phyloP scores from a whole-genome alignment of 2,113 vertebrate species.

The Romanogobio albipinnatus region DNA sequence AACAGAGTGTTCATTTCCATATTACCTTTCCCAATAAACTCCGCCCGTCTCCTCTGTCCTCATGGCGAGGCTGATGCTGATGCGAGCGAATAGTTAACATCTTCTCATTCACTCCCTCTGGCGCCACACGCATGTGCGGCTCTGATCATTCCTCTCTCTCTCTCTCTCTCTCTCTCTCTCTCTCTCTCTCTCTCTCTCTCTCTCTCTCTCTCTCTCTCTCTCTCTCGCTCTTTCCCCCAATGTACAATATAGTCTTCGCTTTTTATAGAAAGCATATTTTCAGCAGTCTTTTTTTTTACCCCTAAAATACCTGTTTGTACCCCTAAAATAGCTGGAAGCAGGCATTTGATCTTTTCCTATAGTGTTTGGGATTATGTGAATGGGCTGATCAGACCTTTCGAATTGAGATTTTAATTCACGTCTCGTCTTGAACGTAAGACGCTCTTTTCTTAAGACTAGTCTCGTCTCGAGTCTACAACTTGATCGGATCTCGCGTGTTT shows the following conservation, averaged over 20 bases:
- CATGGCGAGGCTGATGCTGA: conserved; percentile 47
- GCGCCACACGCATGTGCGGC: conserved; percentile 22
- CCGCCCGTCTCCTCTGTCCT: conserved; percentile 29
- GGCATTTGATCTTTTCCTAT: not conserved
- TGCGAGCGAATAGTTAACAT: conserved; percentile 54
- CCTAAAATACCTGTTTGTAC: not conserved
- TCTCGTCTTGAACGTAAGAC: not conserved
- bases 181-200: not conserved
- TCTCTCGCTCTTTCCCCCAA: not conserved
- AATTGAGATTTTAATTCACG: not conserved
- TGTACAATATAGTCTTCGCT: not conserved
- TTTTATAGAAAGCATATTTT: not conserved
- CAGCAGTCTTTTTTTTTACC: not conserved
- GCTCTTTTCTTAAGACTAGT: not conserved
- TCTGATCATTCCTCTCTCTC: not conserved
- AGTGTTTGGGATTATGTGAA: conserved; percentile 14
- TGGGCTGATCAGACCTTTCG: conserved; percentile 9
- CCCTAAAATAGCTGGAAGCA: not conserved
- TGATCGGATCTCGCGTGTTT: not conserved
- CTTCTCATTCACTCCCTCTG: conserved; percentile 51
- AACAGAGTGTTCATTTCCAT: conserved; percentile 43
- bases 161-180: not conserved
- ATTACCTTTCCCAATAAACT: conserved; percentile 20
- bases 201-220: conserved; percentile 9
- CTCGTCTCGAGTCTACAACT: not conserved